phyloP scores from a whole-genome alignment of 2,113 vertebrate genomes.

The Aramus guarauna region DNA sequence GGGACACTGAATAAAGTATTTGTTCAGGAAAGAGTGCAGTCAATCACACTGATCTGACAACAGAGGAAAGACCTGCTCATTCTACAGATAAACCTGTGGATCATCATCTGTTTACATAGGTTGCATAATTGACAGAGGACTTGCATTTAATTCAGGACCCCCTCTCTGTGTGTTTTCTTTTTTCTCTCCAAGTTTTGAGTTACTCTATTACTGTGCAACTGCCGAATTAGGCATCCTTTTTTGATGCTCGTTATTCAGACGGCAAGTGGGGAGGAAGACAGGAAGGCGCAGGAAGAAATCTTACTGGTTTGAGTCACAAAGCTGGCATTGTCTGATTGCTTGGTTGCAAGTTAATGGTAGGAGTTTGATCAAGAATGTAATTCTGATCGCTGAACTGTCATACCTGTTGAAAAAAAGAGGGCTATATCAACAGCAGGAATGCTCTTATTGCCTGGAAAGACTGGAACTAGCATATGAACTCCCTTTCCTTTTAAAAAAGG shows the following conservation, averaged over 20 bases:
- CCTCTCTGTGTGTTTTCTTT: background rate
- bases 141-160: background rate
- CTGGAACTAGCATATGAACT: conserved; percentile 23
- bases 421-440: conserved; percentile 67
- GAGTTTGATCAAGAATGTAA: conserved; percentile 75
- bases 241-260: conserved; percentile 33
- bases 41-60: conserved; percentile 19
- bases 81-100: conserved; percentile 25
- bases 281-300: conserved; percentile 67
- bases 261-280: conserved; percentile 49
- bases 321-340: conserved; percentile 70
- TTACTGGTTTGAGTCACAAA: conserved; percentile 75
- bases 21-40: background rate
- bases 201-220: conserved; percentile 22
- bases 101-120: background rate
- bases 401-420: conserved; percentile 73
- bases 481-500: background rate
- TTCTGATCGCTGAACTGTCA: conserved; percentile 70
- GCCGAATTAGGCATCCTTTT: background rate
- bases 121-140: background rate
- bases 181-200: background rate
- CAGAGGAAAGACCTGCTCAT: conserved; percentile 28
- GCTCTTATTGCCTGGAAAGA: conserved; percentile 48
- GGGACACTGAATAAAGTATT: background rate
- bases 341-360: conserved; percentile 72